A percentile compares a stretch with the other conserved stretches of the same genome.
These are phyloP conservation scores for Calephelis nemesis DNA, from an alignment of 1,140 invertebrate genomes.

Conservation along the genomic window DNA sequence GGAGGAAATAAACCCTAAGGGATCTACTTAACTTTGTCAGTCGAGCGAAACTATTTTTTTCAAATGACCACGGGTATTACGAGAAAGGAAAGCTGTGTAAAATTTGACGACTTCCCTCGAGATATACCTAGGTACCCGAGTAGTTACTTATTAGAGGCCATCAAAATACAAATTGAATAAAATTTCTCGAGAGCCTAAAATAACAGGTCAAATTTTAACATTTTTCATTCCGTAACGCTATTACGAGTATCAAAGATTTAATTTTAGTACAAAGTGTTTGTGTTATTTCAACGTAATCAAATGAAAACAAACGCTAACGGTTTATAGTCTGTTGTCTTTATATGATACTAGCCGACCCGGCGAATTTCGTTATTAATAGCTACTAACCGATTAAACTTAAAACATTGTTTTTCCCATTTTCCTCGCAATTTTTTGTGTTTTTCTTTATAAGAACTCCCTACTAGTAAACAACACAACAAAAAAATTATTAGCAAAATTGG, in stretches of 20 bases:
- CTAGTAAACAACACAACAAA: too few species aligned
- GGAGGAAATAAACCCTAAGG: too few species aligned
- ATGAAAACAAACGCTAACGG: too few species aligned
- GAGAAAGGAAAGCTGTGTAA: slow-evolving; percentile 23
- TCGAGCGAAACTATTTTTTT: slow-evolving; percentile 27
- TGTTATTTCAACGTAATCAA: too few species aligned
- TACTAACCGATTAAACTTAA: too few species aligned
- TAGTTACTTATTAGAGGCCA: slow-evolving; percentile 29
- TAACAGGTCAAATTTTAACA: slow-evolving; percentile 12
- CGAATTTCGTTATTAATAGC: too few species aligned
- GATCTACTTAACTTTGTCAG: slow-evolving; percentile 11
- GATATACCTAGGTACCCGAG: slow-evolving; percentile 26
- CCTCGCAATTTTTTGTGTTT: too few species aligned
- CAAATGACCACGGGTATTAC: slow-evolving; percentile 27
- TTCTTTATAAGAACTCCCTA: too few species aligned
- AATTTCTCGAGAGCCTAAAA: slow-evolving; percentile 23
- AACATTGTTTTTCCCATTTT: too few species aligned
- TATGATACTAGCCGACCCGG: too few species aligned
- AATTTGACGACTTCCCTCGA: slow-evolving; percentile 29
- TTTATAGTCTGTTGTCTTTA: too few species aligned
- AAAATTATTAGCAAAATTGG: too few species aligned
- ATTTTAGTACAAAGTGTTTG: not conserved
- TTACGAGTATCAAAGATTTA: slow-evolving; percentile 1
- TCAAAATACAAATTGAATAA: slow-evolving; percentile 31
- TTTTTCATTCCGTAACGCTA: not conserved